phyloP scores from a whole-genome alignment of 2,113 vertebrate genomes.

The Odontesthes bonariensis region DNA sequence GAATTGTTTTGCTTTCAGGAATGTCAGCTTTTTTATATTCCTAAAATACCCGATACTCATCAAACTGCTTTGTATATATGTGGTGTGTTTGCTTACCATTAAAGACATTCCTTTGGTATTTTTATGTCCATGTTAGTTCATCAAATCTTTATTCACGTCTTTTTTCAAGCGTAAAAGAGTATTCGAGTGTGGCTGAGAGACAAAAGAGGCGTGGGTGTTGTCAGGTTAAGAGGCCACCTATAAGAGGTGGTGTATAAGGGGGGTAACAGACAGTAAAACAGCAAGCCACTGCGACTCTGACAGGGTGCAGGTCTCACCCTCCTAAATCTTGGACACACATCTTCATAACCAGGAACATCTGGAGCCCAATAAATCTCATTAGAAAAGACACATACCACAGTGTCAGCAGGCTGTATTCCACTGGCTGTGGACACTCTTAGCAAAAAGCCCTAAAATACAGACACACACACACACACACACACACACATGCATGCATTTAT shows the following conservation, averaged over 20 bases:
- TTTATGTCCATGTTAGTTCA: slow-evolving; percentile 56
- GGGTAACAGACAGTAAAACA: slow-evolving; percentile 63
- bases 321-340: slow-evolving; percentile 74
- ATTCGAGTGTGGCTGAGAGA: slow-evolving; percentile 27
- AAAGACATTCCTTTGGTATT: slow-evolving; percentile 54
- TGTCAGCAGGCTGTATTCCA: slow-evolving; percentile 60
- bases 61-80: slow-evolving; percentile 69
- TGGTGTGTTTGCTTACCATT: slow-evolving; percentile 51
- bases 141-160: slow-evolving; percentile 54
- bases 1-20: slow-evolving; percentile 17
- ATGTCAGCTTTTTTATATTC: slow-evolving; percentile 36
- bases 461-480: slow-evolving; percentile 1
- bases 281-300: slow-evolving; percentile 61
- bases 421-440: slow-evolving; percentile 19
- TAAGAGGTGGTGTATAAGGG: slow-evolving; percentile 27
- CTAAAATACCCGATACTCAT: slow-evolving; percentile 28
- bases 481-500: neutral
- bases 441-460: slow-evolving; percentile 21
- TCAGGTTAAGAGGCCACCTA: slow-evolving; percentile 66
- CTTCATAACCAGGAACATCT: slow-evolving; percentile 76
- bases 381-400: slow-evolving; percentile 64
- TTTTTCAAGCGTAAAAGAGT: slow-evolving; percentile 3
- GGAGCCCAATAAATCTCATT: slow-evolving; percentile 70
- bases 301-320: slow-evolving; percentile 69
- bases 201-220: slow-evolving; percentile 28